Base-by-base conservation (phyloP, 2,888 invertebrate species). In the Calliopum simillimum region DNA sequence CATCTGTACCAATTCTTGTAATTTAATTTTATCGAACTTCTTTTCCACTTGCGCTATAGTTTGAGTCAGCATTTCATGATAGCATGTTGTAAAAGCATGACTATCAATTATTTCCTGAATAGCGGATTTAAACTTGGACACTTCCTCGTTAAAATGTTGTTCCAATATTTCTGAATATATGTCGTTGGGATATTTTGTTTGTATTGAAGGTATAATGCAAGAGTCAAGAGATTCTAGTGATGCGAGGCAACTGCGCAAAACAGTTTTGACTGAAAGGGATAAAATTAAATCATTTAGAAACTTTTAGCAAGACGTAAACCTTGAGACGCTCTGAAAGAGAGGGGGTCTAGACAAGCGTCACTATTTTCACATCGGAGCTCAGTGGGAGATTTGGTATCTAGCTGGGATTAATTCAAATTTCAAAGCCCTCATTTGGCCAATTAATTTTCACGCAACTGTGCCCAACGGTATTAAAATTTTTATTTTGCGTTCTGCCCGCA, bases 161-260 rank as follows among this genome's bases (percentile, higher is more conserved):
- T 86, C 85, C 16, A 86, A 74, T 2, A 86, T 71, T 46, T 81
- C 79, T 0, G 85, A 82, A 71, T 83, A 80, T 2, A 81, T 70
- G 16, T 76, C 77, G 1, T 69, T 62, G 41, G 74, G 71, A 14
- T 73, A 70, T 21, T 73, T 68, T 1, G 82, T 74, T 72, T 84
- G 83, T 13, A 86, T 71, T 0, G 85, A 81, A 1, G 86, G 86
- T 73, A 86, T 84, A 65, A 86, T 79, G 46, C 78, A 81, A 2
- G 84, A 79, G 53, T 86, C 86, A 41, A 86, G 71, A 1, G 84
- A 83, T 66, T 86, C 86, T 61, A 86, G 79, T 0, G 86, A 86
- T 4, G 86, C 86, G 33, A 86, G 73, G 63, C 82, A 82, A 64
- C 85, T 86, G 14, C 83, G 81, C 1, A 86, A 77, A 2, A 73